Evolutionary conservation across 2,797 vertebrate species (phyloP).

Genomic region (Glyptemys insculpta): DNA sequence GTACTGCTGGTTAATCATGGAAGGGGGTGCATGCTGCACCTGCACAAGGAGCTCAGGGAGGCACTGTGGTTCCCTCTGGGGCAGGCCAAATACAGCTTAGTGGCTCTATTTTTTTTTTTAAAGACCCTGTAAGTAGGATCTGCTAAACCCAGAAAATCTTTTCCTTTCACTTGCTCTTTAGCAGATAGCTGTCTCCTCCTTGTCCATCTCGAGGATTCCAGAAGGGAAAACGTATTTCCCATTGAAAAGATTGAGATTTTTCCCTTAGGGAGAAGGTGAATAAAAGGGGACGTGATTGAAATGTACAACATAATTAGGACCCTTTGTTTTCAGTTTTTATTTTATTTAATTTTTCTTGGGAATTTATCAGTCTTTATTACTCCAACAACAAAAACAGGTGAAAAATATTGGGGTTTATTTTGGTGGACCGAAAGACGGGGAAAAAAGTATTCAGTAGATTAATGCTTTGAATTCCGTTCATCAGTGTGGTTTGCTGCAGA

Average conservation of each 20-base stretch:
- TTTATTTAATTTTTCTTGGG: too few relatives aligned
- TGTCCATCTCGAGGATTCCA: neutral
- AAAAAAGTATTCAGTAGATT: too few relatives aligned
- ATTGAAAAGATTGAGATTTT: neutral
- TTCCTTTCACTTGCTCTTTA: neutral
- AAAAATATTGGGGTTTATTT: too few relatives aligned
- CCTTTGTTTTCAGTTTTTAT: too few relatives aligned
- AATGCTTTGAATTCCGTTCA: too few relatives aligned
- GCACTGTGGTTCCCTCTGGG: neutral
- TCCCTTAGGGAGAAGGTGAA: neutral
- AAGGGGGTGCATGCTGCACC: neutral
- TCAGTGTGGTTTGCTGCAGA: too few relatives aligned
- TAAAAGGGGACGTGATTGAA: neutral
- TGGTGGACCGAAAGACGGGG: too few relatives aligned
- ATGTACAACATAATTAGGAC: neutral
- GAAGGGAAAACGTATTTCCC: neutral
- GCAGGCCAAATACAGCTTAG: neutral
- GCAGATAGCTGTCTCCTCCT: rapidly evolving
- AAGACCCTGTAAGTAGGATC: neutral
- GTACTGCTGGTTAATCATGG: neutral
- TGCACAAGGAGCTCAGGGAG: neutral
- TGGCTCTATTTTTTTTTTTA: neutral
- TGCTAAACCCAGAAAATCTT: rapidly evolving
- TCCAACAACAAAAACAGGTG: too few relatives aligned
- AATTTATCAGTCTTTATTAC: too few relatives aligned